These are phyloP conservation scores for Mirza zaza DNA, from an alignment of 2,113 vertebrate species.

Conservation along the genomic window DNA sequence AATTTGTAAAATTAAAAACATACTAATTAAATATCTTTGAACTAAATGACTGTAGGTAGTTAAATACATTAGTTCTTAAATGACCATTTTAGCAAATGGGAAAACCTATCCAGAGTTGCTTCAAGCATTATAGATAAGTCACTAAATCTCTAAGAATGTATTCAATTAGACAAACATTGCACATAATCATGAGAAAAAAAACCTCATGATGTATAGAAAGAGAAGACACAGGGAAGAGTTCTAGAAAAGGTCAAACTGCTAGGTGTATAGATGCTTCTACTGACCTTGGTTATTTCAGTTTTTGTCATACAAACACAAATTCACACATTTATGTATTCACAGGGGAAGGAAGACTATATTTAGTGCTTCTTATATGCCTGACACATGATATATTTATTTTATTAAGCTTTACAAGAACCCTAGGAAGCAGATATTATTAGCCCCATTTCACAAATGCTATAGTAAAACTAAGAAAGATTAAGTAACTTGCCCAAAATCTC, in stretches of 20 bases:
- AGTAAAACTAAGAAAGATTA: background rate
- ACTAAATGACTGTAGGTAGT: background rate
- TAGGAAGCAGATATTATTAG: background rate
- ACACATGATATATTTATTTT: background rate
- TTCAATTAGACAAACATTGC: background rate
- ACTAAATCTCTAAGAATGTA: background rate
- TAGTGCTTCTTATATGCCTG: background rate
- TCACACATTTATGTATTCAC: background rate
- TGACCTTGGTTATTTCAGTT: background rate
- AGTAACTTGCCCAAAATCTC: background rate
- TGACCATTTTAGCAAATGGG: constrained; percentile 6
- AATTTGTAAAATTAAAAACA: constrained; percentile 27
- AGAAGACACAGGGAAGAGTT: background rate
- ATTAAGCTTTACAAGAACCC: constrained; percentile 25
- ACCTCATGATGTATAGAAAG: rapidly evolving
- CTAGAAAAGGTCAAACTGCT: background rate
- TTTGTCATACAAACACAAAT: background rate
- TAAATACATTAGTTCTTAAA: background rate
- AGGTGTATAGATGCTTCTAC: background rate
- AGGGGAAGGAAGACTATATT: background rate
- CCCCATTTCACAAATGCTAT: background rate
- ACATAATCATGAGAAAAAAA: background rate
- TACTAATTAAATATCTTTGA: constrained; percentile 11
- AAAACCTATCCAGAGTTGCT: background rate
- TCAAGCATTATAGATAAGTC: background rate